Base-by-base conservation (phyloP, 2,797 vertebrate genomes). In the Clarias platycephalus region DNA sequence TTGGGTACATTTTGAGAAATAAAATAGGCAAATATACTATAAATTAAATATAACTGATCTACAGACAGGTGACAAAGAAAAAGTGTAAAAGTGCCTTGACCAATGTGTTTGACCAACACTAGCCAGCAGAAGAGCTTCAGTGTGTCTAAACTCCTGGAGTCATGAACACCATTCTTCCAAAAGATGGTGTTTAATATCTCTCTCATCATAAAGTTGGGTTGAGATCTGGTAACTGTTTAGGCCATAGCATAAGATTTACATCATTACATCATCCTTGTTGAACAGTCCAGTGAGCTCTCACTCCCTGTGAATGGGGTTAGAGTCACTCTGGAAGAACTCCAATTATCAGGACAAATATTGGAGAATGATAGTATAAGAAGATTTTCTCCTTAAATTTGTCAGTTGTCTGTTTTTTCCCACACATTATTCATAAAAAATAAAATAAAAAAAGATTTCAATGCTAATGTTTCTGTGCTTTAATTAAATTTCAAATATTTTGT, bases 1-100 rank as follows among this genome's bases (percentile, higher is more conserved):
- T 88, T 80, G 37, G 5, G 58, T 81, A 83, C 94, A 93, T 92
- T 92, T 91, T 72, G 79, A 49, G n/a, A 64, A 64, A 66, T 24
- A 26, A 64, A 63, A 8, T 20, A 18, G 5, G 2, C 8, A 67
- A 31, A 67, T 24, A 8, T 62, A n/a, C 24, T 24, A 62, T 64
- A 66, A 49, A 40, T 15, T 44, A 22, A 64, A 26, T 79, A 62
- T 76, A 60, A 31, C 55, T 10, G 12, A 26, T n/a, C 31, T 78
- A 37, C 31, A 49, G 60, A 64, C 37, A 64, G 16, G 24, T 63
- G 60, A 63, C 24, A 64, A 28, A 49, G 37, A n/a, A 62, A 37
- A 78, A 58, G 24, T n/a, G n/a, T 28, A 8, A 4, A 57, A 37
- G 0, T 77, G 28, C 20, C 5, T 77, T 44, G 28, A 26, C n/a